Evolutionary conservation across 2,113 vertebrate species (phyloP).

Genomic region (Eubucco bourcierii): DNA sequence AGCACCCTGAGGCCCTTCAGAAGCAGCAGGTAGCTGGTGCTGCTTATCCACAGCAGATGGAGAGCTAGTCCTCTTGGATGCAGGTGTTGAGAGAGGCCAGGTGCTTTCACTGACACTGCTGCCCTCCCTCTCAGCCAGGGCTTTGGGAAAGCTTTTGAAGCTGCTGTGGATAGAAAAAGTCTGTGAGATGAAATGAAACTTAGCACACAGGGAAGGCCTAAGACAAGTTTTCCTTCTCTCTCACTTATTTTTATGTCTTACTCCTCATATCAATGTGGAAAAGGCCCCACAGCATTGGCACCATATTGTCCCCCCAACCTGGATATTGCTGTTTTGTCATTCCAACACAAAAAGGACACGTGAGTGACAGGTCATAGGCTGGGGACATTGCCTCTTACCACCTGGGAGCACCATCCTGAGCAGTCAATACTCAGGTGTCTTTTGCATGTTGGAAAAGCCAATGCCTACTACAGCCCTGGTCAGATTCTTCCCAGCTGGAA

Average conservation of each 20-base stretch:
- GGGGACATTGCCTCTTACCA: neutral
- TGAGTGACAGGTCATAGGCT: neutral
- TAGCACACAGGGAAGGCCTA: neutral
- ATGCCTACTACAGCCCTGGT: neutral
- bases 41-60: neutral
- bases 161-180: conserved; percentile 28
- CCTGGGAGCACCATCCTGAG: neutral
- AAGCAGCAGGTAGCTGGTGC: neutral
- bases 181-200: conserved; percentile 12
- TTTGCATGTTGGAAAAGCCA: neutral
- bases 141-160: conserved; percentile 54
- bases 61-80: neutral
- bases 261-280: neutral
- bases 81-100: neutral
- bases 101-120: neutral
- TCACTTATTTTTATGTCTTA: neutral
- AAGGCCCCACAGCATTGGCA: neutral
- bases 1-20: neutral
- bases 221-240: neutral
- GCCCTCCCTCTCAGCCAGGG: neutral
- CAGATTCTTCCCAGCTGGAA: neutral
- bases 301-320: neutral
- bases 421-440: neutral
- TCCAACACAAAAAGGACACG: neutral
- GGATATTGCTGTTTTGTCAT: neutral